These are phyloP conservation scores for Urocyon cinereoargenteus DNA, from an alignment of 2,797 vertebrate genomes.

Conservation along the genomic window DNA sequence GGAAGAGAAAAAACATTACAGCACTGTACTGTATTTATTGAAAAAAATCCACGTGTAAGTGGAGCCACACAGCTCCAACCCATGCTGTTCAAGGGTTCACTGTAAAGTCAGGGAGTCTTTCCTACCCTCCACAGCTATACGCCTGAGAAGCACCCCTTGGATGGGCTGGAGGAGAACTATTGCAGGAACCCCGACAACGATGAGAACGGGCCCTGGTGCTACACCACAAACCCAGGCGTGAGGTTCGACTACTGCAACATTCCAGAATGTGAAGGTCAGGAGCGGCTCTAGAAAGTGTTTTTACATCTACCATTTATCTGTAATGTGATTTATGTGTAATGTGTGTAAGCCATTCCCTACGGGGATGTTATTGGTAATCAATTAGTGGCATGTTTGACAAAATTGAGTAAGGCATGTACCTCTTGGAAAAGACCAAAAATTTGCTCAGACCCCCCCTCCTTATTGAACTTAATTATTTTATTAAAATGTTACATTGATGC, in stretches of 20 bases:
- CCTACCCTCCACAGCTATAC: constrained; percentile 86
- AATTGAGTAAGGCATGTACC: background rate
- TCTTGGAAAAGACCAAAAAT: background rate
- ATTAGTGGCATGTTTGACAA: too few relatives aligned
- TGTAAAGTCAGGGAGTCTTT: background rate
- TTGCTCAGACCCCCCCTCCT: background rate
- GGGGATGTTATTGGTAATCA: too few relatives aligned
- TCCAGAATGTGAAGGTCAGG: constrained; percentile 93
- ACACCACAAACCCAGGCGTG: constrained; percentile 89
- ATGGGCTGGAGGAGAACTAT: constrained; percentile 94
- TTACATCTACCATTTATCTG: fast-evolving
- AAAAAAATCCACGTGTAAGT: background rate
- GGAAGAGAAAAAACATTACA: background rate
- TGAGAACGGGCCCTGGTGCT: constrained; percentile 94
- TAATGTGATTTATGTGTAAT: background rate
- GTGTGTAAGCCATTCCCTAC: background rate
- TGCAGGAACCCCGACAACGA: constrained; percentile 96
- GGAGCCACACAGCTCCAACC: background rate
- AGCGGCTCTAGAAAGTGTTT: fast-evolving
- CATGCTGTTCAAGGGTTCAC: background rate
- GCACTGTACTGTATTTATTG: background rate
- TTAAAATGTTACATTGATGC: background rate
- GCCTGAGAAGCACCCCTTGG: constrained; percentile 85
- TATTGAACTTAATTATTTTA: background rate
- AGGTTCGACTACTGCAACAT: constrained; percentile 94